Conservation (phyloP, 2,797 vertebrate species). For the Manis crassicaudata region DNA sequence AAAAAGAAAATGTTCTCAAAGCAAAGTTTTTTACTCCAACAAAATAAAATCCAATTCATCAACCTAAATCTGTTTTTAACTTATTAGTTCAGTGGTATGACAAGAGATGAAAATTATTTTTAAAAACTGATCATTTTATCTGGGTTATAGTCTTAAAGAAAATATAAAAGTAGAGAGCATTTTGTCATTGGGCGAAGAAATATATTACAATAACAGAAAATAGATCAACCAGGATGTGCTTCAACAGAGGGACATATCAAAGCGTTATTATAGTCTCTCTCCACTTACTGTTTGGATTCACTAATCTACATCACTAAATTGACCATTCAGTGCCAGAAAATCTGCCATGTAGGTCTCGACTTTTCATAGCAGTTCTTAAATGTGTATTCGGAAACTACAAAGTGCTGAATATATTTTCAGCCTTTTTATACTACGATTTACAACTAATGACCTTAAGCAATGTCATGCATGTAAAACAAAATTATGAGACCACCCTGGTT, state of each 20-base stretch:
- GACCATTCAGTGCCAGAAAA: constrained; percentile 89
- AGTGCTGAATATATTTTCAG: constrained; percentile 91
- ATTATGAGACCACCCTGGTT: constrained; percentile 91
- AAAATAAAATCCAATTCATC: constrained; percentile 54
- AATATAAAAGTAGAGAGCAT: constrained; percentile 66
- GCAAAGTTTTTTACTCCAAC: constrained; percentile 38
- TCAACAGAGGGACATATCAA: constrained; percentile 85
- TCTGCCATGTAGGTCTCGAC: constrained; percentile 91
- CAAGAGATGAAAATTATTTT: constrained; percentile 70
- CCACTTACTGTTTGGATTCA: constrained; percentile 87
- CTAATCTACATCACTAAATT: constrained; percentile 88
- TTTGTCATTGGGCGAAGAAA: constrained; percentile 77
- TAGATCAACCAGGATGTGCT: constrained; percentile 83
- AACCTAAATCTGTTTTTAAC: constrained; percentile 74
- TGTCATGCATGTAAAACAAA: constrained; percentile 91
- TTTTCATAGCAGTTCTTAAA: constrained; percentile 89
- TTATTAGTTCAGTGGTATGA: constrained; percentile 58
- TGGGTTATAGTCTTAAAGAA: constrained; percentile 67
- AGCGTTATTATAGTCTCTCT: constrained; percentile 81
- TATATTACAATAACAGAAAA: constrained; percentile 85
- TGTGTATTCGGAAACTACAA: constrained; percentile 91
- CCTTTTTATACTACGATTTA: constrained; percentile 90
- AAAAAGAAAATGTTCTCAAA: constrained; percentile 61
- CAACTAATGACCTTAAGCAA: constrained; percentile 91
- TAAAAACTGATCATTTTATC: constrained; percentile 65